Evolutionary conservation across 2,113 vertebrate genomes (phyloP), one percentile per base, ranked within the genome.

Genomic region (Chamaea fasciata): DNA sequence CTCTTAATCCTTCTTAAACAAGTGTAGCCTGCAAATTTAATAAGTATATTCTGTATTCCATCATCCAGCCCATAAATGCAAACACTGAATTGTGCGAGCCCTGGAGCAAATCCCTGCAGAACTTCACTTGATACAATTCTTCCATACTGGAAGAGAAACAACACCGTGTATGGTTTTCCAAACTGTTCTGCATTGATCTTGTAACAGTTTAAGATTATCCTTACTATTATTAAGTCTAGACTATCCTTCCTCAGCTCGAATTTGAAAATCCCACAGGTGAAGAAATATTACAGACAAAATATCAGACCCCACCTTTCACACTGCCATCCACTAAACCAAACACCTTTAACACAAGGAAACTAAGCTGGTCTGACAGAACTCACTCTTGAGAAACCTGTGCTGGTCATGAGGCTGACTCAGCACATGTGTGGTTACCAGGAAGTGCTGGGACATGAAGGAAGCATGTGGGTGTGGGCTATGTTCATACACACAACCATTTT

Each of bases 11-110:
- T 77, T 65, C 89, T 70, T 52, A 90, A 49, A 92, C 23, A 89
- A 75, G 71, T 47, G 27, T 22, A 69, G 53, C 13, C 62, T 80
- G 59, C 33, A 90, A 80, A 95, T 95, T 88, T 89, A 83, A 5
- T 90, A 93, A 70, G 33, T 71, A 73, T 93, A 86, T 86, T 95
- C 64, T 90, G 50, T 90, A 89, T 89, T 95, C 41, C 71, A 90
- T 77, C 83, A 88, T 44, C 50, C 49, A 57, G 55, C 83, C 30
- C 76, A 73, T 57, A 89, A 94, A 92, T 28, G 71, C 49, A 90
- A 92, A 67, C n/a, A 64, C 16, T 52, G 70, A 93, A n/a, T 7
- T 95, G 39, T 31, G 21, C 39, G 27, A 85, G 56, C 83, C 70
- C 49, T n/a, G 50, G 11, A 75, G 42, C 49, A 94, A 94, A 83